phyloP scores from a whole-genome alignment of 2,888 invertebrate genomes.

The Tetheella fluctuosa region DNA sequence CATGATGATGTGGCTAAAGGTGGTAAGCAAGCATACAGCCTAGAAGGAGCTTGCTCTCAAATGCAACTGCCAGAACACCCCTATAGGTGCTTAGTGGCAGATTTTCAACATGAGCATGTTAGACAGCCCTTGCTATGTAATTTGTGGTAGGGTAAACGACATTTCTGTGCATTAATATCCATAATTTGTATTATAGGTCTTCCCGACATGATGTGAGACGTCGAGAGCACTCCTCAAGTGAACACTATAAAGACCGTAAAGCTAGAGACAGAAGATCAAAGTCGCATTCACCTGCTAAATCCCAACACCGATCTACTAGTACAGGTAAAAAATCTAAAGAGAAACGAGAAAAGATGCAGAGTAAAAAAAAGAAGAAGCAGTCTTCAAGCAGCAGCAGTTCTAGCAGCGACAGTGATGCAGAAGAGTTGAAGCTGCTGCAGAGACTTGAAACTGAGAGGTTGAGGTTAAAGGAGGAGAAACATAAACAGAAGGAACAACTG shows the following conservation, averaged over 20 bases:
- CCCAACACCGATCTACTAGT: constrained; percentile 53
- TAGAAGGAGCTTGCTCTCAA: too few relatives aligned
- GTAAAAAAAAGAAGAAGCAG: constrained; percentile 55
- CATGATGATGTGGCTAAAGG: too few relatives aligned
- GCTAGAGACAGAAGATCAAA: constrained; percentile 43
- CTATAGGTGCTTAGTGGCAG: too few relatives aligned
- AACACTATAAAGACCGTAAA: constrained; percentile 42
- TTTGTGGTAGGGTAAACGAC: too few relatives aligned
- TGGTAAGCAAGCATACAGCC: too few relatives aligned
- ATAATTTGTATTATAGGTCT: constrained; percentile 50
- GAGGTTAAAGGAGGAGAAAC: constrained; percentile 86
- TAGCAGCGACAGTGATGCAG: constrained; percentile 75
- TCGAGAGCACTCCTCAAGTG: constrained; percentile 50
- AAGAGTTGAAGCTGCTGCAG: constrained; percentile 87
- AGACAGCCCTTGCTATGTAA: too few relatives aligned
- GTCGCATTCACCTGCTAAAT: constrained; percentile 29
- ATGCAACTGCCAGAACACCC: too few relatives aligned
- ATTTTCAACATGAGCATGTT: too few relatives aligned
- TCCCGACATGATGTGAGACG: constrained; percentile 55
- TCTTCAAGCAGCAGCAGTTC: constrained; percentile 59
- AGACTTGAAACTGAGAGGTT: constrained; percentile 89
- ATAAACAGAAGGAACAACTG: constrained; percentile 88
- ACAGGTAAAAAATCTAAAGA: constrained; percentile 46
- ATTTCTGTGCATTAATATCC: too few relatives aligned
- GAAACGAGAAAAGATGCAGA: constrained; percentile 59